Base-by-base conservation (phyloP, 2,888 invertebrate genomes). In the Cheilosia urbana region DNA sequence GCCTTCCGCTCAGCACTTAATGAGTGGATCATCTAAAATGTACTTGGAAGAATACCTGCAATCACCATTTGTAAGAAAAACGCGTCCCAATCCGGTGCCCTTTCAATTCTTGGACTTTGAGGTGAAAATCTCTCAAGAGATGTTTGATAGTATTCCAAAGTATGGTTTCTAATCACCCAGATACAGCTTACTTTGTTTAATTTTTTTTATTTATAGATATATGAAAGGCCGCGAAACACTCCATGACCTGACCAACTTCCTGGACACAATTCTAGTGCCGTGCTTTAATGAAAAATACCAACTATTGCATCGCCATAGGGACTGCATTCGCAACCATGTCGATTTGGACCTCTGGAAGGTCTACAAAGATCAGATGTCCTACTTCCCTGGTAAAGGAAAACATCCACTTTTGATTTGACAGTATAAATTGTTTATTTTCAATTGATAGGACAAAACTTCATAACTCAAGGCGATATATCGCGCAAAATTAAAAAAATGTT, bases 241-340 rank as follows among this genome's bases (percentile, higher is more conserved):
- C 11, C 89, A 89, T 5, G 89, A 90, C n/a, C 85, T 90, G 15
- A 88, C 83, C 24, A 15, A 62, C 3, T 90, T 90, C 51, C 60
- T 90, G 1, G 88, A 89, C 19, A 79, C 81, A 0, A 66, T 89
- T 1, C 79, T 90, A 19, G 87, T 90, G 2, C 88, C 88, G 6
- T 90, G 90, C 72, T 90, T 90, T 42, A 90, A 89, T 69, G 90
- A 90, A 69, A 90, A 90, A 60, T 90, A 90, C 60, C 88, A 89
- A 68, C 66, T 90, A 4, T 62, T 89, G 0, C 87, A 90, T 71
- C 89, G 89, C 5, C 88, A 89, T 9, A 88, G 89, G 2, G 88
- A 87, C 51, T 82, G 87, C 27, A 40, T 90, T 4, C 88, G 88
- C 21, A 89, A 89, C 60, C 69, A 63, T 7, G 84, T 68, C 0